A percentile compares a stretch with the other conserved stretches of the same genome.
Conservation (phyloP, 2,888 invertebrate species). For the Diaperis boleti region DNA sequence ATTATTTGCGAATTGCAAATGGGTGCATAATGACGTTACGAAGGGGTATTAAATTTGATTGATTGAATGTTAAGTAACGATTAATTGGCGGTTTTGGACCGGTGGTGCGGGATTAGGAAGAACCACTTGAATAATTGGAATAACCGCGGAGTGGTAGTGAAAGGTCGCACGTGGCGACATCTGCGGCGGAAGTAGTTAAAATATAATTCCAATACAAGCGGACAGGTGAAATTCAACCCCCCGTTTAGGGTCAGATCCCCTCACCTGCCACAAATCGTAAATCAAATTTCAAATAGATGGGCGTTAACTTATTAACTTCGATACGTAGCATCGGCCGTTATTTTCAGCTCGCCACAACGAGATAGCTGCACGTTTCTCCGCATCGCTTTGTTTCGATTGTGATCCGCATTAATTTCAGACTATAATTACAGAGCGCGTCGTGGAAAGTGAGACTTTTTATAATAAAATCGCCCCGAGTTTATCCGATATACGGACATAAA, state of each 20-base stretch:
- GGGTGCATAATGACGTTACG: slow-evolving; percentile 28
- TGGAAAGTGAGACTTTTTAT: slow-evolving; percentile 63
- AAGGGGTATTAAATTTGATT: slow-evolving; percentile 30
- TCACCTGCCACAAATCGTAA: slow-evolving; percentile 60
- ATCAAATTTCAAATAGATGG: slow-evolving; percentile 65
- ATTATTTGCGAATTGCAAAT: slow-evolving; percentile 36
- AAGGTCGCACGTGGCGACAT: slow-evolving; percentile 53
- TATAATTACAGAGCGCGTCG: slow-evolving; percentile 61
- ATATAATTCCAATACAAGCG: slow-evolving; percentile 55
- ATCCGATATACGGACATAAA: slow-evolving; percentile 58
- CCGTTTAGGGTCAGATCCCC: slow-evolving; percentile 54
- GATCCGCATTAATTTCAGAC: slow-evolving; percentile 60
- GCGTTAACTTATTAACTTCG: slow-evolving; percentile 63
- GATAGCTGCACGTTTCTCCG: slow-evolving; percentile 48
- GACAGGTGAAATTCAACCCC: slow-evolving; percentile 60
- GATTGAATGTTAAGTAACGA: slow-evolving; percentile 36
- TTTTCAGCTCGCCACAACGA: slow-evolving; percentile 46
- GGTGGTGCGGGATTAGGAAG: slow-evolving; percentile 25
- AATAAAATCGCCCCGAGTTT: slow-evolving; percentile 59
- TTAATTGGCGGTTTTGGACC: slow-evolving; percentile 27
- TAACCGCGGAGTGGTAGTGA: slow-evolving; percentile 26
- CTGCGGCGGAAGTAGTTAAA: slow-evolving; percentile 63
- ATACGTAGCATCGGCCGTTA: slow-evolving; percentile 52
- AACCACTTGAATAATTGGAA: slow-evolving; percentile 18
- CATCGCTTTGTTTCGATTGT: slow-evolving; percentile 52